Conservation (phyloP, 92 coral and sea anemone genomes). For the Porites evermanni region DNA sequence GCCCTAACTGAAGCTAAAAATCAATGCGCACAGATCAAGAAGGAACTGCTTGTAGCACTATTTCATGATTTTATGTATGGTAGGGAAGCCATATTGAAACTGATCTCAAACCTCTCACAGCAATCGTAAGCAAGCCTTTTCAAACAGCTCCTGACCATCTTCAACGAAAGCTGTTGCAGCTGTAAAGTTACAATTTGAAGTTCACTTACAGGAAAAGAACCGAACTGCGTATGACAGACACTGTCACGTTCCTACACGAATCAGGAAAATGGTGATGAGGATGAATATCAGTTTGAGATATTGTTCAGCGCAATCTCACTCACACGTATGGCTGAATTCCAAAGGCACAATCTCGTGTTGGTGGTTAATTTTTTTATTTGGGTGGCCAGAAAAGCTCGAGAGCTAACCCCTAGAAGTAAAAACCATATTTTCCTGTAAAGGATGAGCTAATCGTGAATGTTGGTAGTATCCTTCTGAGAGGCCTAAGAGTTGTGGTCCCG, state of each 20-base stretch:
- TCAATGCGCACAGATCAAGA: slow-evolving; percentile 47
- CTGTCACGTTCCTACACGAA: slow-evolving; percentile 35
- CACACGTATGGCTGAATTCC: slow-evolving; percentile 35
- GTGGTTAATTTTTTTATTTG: not conserved
- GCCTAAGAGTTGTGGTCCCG: slow-evolving; percentile 46
- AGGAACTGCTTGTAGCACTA: slow-evolving; percentile 44
- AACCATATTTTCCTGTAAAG: slow-evolving; percentile 31
- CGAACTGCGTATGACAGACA: slow-evolving; percentile 35
- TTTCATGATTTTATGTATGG: slow-evolving; percentile 34
- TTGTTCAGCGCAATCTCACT: slow-evolving; percentile 37
- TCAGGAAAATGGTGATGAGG: slow-evolving; percentile 17
- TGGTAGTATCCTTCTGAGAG: slow-evolving; percentile 22
- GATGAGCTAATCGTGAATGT: slow-evolving; percentile 37
- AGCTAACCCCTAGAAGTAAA: slow-evolving; percentile 24
- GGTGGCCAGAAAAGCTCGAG: slow-evolving; percentile 43
- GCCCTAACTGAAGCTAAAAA: slow-evolving; percentile 46
- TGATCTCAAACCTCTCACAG: slow-evolving; percentile 54
- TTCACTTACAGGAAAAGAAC: slow-evolving; percentile 36
- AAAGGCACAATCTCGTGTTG: slow-evolving; percentile 10
- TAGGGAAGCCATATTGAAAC: slow-evolving; percentile 47
- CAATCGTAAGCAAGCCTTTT: slow-evolving; percentile 49
- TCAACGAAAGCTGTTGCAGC: slow-evolving; percentile 42
- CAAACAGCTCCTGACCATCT: slow-evolving; percentile 42
- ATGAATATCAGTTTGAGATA: slow-evolving; percentile 23
- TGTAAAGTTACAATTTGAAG: slow-evolving; percentile 38